These are phyloP conservation scores for Drosophila jambulina DNA, from an alignment of 1,140 invertebrate species.

Conservation along the genomic window DNA sequence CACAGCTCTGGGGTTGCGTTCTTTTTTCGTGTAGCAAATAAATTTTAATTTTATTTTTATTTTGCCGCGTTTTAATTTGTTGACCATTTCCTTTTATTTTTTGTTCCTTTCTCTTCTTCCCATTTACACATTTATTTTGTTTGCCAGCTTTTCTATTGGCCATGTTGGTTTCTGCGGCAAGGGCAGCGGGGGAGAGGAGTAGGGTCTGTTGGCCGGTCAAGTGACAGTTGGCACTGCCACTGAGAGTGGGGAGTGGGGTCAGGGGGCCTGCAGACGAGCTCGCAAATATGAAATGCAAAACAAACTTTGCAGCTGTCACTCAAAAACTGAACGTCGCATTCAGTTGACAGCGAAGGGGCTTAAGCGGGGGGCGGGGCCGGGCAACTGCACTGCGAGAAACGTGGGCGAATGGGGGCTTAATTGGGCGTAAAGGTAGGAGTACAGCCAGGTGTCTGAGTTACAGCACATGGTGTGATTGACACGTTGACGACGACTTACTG, in stretches of 20 bases:
- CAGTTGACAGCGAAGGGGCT: constrained; percentile 38
- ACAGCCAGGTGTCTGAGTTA: constrained; percentile 18
- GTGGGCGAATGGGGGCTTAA: constrained; percentile 61
- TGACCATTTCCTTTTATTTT: constrained; percentile 64
- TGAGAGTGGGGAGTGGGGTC: not conserved
- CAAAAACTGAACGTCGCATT: constrained; percentile 77
- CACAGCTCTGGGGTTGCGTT: constrained; percentile 19
- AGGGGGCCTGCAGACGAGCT: constrained; percentile 22
- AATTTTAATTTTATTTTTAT: constrained; percentile 83
- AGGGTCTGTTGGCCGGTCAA: constrained; percentile 68
- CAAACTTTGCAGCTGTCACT: constrained; percentile 83
- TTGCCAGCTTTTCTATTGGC: constrained; percentile 76
- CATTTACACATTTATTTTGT: constrained; percentile 82
- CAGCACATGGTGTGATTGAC: constrained; percentile 45
- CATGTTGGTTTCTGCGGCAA: constrained; percentile 40
- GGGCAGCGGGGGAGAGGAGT: not conserved
- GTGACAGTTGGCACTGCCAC: constrained; percentile 72
- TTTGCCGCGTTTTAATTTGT: constrained; percentile 81
- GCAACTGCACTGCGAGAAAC: constrained; percentile 68
- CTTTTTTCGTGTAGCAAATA: constrained; percentile 67
- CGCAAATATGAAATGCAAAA: constrained; percentile 83
- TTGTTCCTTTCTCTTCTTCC: constrained; percentile 47
- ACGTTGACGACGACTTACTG: constrained; percentile 45
- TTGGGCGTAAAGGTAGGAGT: constrained; percentile 65
- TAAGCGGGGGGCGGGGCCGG: not conserved